Percentiles rank a stretch among this genome's conserved stretches.
Conservation (phyloP, 2,888 invertebrate genomes). For the Drosophila cracens region DNA sequence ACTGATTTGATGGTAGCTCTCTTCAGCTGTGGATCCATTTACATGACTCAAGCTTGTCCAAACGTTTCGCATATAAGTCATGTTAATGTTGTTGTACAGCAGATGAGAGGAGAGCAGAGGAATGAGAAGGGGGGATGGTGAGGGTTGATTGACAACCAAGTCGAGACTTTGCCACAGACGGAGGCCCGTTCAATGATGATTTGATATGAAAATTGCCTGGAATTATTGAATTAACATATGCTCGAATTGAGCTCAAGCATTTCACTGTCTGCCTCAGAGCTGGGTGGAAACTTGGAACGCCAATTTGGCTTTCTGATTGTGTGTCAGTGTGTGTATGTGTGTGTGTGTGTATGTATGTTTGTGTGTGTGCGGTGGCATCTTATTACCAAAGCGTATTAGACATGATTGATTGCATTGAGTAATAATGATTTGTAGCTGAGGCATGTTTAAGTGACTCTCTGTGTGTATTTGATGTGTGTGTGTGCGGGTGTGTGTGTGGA, state of each 20-base stretch:
- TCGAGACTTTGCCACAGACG: conserved; percentile 45
- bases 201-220: conserved; percentile 81
- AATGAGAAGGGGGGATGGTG: conserved; percentile 6
- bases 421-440: conserved; percentile 74
- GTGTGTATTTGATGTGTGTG: conserved; percentile 3
- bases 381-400: conserved; percentile 80
- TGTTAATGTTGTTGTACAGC: conserved; percentile 59
- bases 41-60: conserved; percentile 33
- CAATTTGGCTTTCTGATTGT: conserved; percentile 39
- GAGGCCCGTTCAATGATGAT: conserved; percentile 61
- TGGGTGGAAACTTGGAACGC: not conserved
- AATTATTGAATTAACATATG: conserved; percentile 82
- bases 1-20: conserved; percentile 68
- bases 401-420: conserved; percentile 81
- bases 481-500: conserved; percentile 9
- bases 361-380: conserved; percentile 65
- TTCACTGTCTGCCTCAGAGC: conserved; percentile 45
- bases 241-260: conserved; percentile 76
- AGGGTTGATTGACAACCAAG: conserved; percentile 69
- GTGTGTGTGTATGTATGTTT: conserved; percentile 23
- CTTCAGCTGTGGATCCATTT: conserved; percentile 38
- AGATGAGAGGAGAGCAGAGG: not conserved
- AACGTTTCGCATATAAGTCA: conserved; percentile 54
- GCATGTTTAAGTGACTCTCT: conserved; percentile 54
- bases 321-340: not conserved